Evolutionary conservation across 2,888 invertebrate genomes (phyloP), one percentile per base, ranked within the genome.

Genomic region (Gisinianus flammeolus): DNA sequence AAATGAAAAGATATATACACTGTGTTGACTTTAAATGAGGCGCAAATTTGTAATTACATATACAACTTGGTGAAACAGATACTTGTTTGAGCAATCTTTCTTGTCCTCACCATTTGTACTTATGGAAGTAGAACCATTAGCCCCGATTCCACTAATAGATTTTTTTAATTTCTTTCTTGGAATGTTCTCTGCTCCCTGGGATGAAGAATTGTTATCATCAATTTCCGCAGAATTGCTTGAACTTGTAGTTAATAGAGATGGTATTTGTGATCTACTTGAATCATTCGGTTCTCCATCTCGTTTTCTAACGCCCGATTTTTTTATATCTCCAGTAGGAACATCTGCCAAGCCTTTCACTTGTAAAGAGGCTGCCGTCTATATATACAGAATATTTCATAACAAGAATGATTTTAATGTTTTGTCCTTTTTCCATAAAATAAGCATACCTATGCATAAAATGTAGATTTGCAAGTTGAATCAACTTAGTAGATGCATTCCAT

Each of bases 281-380:
- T 72, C 74, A 31, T 16, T 35, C 33, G 33, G 74, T 62, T 64
- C 79, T 26, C 83, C 78, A n/a, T 84, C 85, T 26, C 84, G 79
- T 67, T 84, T 77, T 33, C 72, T 56, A 72, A n/a, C n/a, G n/a
- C 52, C 64, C 6, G 58, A 8, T 56, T 77, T 77, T 24, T 71
- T 85, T 35, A 84, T 78, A 64, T 85, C 85, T 12, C 84, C 85
- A 6, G 44, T 44, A 16, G 3, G 94, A 91, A 94, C 94, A 87
- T 95, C 95, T 19, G 94, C 94, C 66, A 95, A 89, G 24, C 95
- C 95, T 88, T 95, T 95, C 78, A 95, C 94, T 88, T 95, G 94
- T 72, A 95, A 89, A 87, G 93, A 92, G 87, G 94, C 94, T 0
- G 95, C 95, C 31, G 94, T 94, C 90, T 95, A 91, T 79, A 91